Conservation (phyloP, 2,113 vertebrate species). For the Brienomyrus brachyistius region DNA sequence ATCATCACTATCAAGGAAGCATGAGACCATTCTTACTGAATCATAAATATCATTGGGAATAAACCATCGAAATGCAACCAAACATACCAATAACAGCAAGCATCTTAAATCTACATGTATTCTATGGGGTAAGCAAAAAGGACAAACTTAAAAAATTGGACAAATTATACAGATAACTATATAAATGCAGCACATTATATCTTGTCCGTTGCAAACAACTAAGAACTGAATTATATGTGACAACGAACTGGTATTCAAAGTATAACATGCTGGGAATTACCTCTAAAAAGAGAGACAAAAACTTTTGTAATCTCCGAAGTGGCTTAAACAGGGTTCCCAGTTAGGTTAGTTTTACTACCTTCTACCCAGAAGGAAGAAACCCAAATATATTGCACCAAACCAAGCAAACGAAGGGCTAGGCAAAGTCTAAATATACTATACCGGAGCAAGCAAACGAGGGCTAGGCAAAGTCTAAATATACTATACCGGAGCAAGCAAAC, state of each 20-base stretch:
- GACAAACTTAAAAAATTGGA: neutral
- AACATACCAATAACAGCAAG: too few species aligned
- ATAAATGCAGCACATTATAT: neutral
- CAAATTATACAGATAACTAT: neutral
- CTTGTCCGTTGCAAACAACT: neutral
- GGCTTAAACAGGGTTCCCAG: neutral
- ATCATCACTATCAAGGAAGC: neutral
- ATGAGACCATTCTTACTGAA: neutral
- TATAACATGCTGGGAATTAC: neutral
- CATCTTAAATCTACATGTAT: neutral
- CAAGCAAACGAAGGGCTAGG: too few species aligned
- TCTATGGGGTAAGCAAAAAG: neutral
- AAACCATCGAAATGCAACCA: neutral
- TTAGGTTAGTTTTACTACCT: too few species aligned
- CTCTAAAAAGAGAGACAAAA: neutral
- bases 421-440: too few species aligned
- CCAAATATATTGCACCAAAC: neutral
- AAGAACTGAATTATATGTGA: neutral
- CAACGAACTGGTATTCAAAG: neutral
- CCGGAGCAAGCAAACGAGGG: too few species aligned
- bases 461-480: neutral
- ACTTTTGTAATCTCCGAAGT: neutral
- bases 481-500: too few species aligned
- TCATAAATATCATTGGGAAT: neutral
- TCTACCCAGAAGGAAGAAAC: too few species aligned